Evolutionary conservation across 2,797 vertebrate genomes (phyloP), one percentile per base, ranked within the genome.

Genomic region (Aplochiton taeniatus): DNA sequence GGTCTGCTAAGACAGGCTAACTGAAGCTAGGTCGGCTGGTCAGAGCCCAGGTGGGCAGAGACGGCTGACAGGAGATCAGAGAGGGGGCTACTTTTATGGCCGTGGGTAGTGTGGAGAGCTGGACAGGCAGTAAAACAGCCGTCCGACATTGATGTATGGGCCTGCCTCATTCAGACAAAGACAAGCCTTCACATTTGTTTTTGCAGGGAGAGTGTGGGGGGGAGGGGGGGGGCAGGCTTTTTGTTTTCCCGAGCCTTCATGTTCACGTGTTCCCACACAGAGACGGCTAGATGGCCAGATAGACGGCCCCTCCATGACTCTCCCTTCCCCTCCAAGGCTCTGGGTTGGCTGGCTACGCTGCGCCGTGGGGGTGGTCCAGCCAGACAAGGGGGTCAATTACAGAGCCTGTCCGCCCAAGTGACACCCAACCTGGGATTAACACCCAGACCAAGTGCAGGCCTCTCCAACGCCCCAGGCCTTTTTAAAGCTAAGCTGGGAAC

Each of bases 351-450:
- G 47, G 71, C 31, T 68, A 58, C 63, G 58, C 55, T 43, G 58
- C 18, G 44, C 61, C 68, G 59, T 60, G 74, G 79, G 87, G 87
- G 89, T 89, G 89, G 86, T 89, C 89, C 74, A 44, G 14, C 68
- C 43, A 58, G 57, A 48, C 85, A 83, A 68, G 80, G 81, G 78
- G 77, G 78, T 81, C 82, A 88, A 89, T 87, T 87, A 89, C 77
- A 87, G 77, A 84, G 61, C 41, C 50, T 77, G 77, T 80, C 79
- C 82, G 84, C 85, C 82, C 6, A 82, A 79, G 81, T 71, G 84
- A 87, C 82, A 87, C 70, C 82, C 75, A 89, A 83, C 83, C 82
- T 82, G 85, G 87, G 86, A 88, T 90, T 89, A 88, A 82, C 80
- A 89, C 80, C 65, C 61, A 9, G 72, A 52, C 61, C 48, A 59